phyloP scores from a whole-genome alignment of 2,113 vertebrate genomes.

The Mesembrinibis cayennensis region DNA sequence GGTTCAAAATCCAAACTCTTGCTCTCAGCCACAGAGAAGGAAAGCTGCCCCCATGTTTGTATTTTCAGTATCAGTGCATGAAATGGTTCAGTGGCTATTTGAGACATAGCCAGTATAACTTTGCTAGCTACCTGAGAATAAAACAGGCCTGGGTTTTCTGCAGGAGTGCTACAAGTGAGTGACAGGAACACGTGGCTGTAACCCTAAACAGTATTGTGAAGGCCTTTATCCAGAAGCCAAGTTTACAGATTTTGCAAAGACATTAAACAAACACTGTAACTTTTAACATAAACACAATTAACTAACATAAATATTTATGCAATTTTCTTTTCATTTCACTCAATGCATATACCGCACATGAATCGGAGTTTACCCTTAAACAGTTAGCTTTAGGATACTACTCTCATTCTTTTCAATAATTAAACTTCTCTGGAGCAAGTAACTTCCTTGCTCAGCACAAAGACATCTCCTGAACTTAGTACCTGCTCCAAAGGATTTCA shows the following conservation, averaged over 20 bases:
- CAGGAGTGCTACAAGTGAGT: background rate
- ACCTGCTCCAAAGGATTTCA: background rate
- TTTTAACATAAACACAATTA: conserved; percentile 79
- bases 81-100: background rate
- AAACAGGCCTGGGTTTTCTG: background rate
- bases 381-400: conserved; percentile 38
- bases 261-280: conserved; percentile 79
- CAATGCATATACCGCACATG: conserved; percentile 15
- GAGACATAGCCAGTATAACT: background rate
- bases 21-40: background rate
- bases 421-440: background rate
- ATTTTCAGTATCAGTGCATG: background rate
- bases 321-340: conserved; percentile 69
- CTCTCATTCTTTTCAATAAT: conserved; percentile 70
- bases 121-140: background rate
- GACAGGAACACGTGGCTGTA: conserved; percentile 9
- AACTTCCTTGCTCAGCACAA: background rate
- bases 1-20: background rate
- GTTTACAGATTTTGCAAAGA: conserved; percentile 79
- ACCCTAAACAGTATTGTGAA: conserved; percentile 18
- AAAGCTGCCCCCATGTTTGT: background rate
- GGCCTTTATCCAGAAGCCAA: conserved; percentile 78
- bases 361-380: conserved; percentile 27
- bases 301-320: conserved; percentile 80
- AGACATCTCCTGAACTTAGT: background rate